A percentile compares a stretch with the other conserved stretches of the same genome.
These are phyloP conservation scores for Furcifer pardalis DNA, from an alignment of 2,797 vertebrate genomes.

Conservation along the genomic window DNA sequence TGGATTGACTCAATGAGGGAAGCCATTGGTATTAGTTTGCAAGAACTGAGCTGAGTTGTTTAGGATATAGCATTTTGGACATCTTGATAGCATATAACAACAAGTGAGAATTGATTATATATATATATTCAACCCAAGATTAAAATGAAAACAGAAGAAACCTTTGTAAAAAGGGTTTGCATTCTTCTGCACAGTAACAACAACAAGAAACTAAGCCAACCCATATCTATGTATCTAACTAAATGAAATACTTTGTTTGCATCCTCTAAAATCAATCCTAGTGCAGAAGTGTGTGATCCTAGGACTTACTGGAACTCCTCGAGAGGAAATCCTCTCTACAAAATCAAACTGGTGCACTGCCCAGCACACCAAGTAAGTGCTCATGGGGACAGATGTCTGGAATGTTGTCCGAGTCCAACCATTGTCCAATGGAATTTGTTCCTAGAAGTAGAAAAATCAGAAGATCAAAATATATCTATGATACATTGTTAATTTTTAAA, in stretches of 20 bases:
- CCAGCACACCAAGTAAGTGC: slow-evolving; percentile 97
- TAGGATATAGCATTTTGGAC: too few species aligned
- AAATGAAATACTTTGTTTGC: neutral
- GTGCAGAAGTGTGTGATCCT: neutral
- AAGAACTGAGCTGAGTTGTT: too few species aligned
- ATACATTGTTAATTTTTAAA: slow-evolving; percentile 1
- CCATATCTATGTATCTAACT: neutral
- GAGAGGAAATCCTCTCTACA: slow-evolving; percentile 68
- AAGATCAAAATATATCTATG: slow-evolving; percentile 27
- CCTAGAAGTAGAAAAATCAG: slow-evolving; percentile 59
- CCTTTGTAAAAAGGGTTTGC: neutral
- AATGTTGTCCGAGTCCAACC: slow-evolving; percentile 83
- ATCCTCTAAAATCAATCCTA: slow-evolving; percentile 3
- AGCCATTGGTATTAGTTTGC: too few species aligned
- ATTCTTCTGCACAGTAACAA: neutral
- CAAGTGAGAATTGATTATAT: too few species aligned
- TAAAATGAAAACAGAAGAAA: neutral
- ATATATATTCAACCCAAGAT: neutral
- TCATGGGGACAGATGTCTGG: slow-evolving; percentile 90
- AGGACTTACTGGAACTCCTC: slow-evolving; percentile 86
- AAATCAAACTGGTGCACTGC: slow-evolving; percentile 86
- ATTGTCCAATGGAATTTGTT: slow-evolving; percentile 6
- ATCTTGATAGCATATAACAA: too few species aligned
- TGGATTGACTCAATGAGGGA: too few species aligned
- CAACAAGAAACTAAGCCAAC: neutral